Evolutionary conservation across 2,888 invertebrate genomes (phyloP).

Genomic region (Bimastos eiseni): DNA sequence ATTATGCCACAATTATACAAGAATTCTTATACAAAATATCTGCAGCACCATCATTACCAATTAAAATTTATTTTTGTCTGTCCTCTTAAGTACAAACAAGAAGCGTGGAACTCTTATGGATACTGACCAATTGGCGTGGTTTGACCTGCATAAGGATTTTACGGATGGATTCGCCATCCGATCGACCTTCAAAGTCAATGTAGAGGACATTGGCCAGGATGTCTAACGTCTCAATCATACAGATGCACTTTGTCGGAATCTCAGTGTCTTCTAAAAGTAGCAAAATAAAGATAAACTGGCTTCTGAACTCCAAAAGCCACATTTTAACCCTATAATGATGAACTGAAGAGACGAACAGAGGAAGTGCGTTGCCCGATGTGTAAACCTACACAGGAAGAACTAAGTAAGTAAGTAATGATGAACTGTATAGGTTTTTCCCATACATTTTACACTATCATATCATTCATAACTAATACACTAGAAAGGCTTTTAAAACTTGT

Average conservation of each 20-base stretch:
- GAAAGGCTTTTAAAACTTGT: too few species aligned
- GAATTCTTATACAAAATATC: neutral
- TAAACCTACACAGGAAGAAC: too few species aligned
- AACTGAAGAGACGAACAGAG: too few species aligned
- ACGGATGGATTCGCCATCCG: constrained; percentile 69
- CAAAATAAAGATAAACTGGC: neutral
- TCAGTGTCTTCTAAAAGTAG: constrained; percentile 64
- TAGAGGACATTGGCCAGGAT: constrained; percentile 85
- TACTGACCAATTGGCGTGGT: constrained; percentile 73
- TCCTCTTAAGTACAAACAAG: neutral
- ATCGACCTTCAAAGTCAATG: constrained; percentile 92
- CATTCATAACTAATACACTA: too few species aligned
- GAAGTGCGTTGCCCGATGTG: too few species aligned
- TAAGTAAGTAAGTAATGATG: too few species aligned
- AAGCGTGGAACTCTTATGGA: neutral
- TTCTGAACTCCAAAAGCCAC: neutral
- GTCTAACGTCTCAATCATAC: constrained; percentile 74
- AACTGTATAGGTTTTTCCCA: too few species aligned
- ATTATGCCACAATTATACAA: neutral
- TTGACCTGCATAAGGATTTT: constrained; percentile 76
- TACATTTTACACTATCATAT: too few species aligned
- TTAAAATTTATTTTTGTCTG: neutral
- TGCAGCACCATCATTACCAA: neutral
- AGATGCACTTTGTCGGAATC: constrained; percentile 87
- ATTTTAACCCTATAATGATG: too few species aligned